Evolutionary conservation across 1,140 invertebrate genomes (phyloP).

Genomic region (Drosophila suzukii): DNA sequence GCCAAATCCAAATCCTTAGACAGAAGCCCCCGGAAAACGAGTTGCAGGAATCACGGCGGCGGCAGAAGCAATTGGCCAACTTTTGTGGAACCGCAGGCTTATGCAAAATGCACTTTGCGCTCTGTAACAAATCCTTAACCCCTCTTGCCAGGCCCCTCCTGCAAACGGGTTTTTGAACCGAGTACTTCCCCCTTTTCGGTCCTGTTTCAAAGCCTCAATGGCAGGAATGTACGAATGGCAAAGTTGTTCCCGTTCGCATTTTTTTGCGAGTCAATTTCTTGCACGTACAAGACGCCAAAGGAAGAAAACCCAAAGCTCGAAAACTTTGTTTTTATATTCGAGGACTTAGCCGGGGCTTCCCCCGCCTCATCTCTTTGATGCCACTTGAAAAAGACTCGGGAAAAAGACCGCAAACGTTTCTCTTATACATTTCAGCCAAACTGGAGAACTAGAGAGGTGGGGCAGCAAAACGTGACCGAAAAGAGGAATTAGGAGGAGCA

Average conservation of each 20-base stretch:
- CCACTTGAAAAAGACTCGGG: constrained; percentile 22
- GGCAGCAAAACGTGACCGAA: constrained; percentile 45
- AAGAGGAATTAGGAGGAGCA: constrained; percentile 22
- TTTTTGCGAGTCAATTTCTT: constrained; percentile 41
- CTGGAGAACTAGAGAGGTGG: constrained; percentile 8
- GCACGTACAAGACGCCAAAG: constrained; percentile 68
- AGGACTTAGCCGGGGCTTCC: constrained; percentile 21
- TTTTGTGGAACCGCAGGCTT: constrained; percentile 59
- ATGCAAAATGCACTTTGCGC: constrained; percentile 76
- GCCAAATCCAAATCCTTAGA: constrained; percentile 22
- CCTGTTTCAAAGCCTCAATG: constrained; percentile 12
- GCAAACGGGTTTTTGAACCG: constrained; percentile 9
- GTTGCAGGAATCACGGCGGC: constrained; percentile 23
- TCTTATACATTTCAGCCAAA: constrained; percentile 50
- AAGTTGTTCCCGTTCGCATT: constrained; percentile 46
- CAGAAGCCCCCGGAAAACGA: background rate
- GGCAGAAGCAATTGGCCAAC: constrained; percentile 25
- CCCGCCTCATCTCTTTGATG: constrained; percentile 18
- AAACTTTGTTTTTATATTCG: constrained; percentile 49
- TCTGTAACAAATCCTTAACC: constrained; percentile 52
- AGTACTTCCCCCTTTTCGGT: constrained; percentile 13
- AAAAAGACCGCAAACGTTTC: constrained; percentile 49
- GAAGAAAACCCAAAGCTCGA: constrained; percentile 38
- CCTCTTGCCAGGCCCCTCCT: background rate
- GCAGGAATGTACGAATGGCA: constrained; percentile 61